Base-by-base conservation (phyloP, 2,113 vertebrate genomes). In the Menidia beryllina region DNA sequence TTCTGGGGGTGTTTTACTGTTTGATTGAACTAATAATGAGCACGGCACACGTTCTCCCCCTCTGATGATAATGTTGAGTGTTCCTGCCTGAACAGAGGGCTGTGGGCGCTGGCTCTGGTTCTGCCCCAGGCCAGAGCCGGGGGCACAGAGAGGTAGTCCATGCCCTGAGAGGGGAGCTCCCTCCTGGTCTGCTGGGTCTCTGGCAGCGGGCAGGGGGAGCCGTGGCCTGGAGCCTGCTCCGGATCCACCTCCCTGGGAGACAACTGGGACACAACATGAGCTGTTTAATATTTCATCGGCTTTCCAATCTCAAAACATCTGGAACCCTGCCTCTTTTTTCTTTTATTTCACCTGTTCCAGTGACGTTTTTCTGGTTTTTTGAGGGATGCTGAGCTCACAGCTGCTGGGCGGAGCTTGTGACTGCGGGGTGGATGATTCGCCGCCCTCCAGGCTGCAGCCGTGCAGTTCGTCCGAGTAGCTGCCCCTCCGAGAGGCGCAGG, bases 141-240 rank as follows among this genome's bases (percentile, higher is more conserved):
- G 3, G 96, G 96, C n/a, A 97, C 96, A 5, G 95, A 95, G 77
- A 97, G 91, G 83, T 97, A 97, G 89, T 97, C 95, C 96, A 97
- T 97, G 64, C 95, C 92, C 90, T 90, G 55, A 0, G 90, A 48
- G 3, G 88, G 77, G 7, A 81, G 79, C 34, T 94, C 92, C 81
- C 90, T 89, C 75, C 93, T 87, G 79, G 68, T 25, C 58, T 84
- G 87, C 53, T 79, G 91, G 49, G 90, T 88, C 77, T 96, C 95
- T 53, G 86, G 54, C 39, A 82, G 72, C 0, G 79, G 78, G 78
- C 88, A 91, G 54, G 86, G 78, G 27, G 89, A 78, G 76, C 79
- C 71, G 55, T 85, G 84, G 27, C 79, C 79, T 25, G 77, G 79
- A 71, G 84, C 88, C 85, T 93, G 94, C 84, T 95, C 95, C 63